These are phyloP conservation scores for Silurus lanzhouensis DNA, from an alignment of 2,797 vertebrate species.

Conservation along the genomic window DNA sequence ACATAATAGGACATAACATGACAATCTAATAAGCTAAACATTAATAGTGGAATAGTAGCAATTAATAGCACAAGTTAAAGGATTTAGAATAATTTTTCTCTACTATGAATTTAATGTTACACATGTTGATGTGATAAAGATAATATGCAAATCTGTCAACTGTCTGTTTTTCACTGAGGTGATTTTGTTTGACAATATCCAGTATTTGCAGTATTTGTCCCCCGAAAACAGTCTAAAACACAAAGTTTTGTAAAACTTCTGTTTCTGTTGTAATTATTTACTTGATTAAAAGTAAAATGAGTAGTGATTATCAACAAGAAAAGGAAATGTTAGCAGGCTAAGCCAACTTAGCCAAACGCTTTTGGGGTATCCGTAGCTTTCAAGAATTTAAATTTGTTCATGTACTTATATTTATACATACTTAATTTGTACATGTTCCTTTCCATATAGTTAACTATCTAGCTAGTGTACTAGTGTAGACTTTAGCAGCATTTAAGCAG, in stretches of 20 bases:
- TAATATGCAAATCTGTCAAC: background rate
- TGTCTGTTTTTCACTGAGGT: background rate
- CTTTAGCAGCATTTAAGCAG: too few species aligned
- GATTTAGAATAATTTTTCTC: background rate
- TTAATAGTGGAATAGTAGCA: background rate
- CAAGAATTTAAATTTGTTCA: background rate
- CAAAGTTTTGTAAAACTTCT: too few species aligned
- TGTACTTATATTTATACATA: too few species aligned
- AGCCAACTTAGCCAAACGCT: background rate
- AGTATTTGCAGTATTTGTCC: background rate
- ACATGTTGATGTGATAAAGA: background rate
- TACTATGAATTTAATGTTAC: background rate
- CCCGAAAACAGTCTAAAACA: background rate
- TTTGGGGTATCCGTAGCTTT: background rate
- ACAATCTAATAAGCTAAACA: background rate
- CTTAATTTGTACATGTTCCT: background rate
- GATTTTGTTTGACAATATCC: background rate
- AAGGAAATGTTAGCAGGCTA: background rate
- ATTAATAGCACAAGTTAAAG: background rate
- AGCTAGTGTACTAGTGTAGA: too few species aligned
- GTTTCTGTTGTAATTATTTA: background rate
- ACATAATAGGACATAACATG: background rate
- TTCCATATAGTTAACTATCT: background rate
- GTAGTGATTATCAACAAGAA: background rate
- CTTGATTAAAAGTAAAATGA: background rate